These are phyloP conservation scores for Entomobrya multifasciata DNA, from an alignment of 2,888 invertebrate genomes.

Conservation along the genomic window DNA sequence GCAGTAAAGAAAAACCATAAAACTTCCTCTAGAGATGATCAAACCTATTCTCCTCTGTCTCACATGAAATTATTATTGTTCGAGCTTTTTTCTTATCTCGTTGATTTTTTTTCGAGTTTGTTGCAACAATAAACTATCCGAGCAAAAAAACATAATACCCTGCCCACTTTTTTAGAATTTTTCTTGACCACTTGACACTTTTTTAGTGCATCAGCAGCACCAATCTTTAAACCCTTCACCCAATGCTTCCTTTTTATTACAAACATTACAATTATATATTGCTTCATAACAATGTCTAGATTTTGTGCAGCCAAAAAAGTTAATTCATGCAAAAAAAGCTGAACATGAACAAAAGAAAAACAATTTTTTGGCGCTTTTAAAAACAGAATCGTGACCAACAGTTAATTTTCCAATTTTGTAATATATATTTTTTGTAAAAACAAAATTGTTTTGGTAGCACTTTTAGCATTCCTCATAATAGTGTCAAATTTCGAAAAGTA, in stretches of 20 bases:
- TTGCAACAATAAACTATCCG: too few relatives aligned
- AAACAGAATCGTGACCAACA: not conserved
- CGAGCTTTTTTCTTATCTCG: too few relatives aligned
- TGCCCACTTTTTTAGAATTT: not conserved
- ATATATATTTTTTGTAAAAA: not conserved
- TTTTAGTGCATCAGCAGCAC: not conserved
- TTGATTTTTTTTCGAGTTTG: too few relatives aligned
- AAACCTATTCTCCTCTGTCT: too few relatives aligned
- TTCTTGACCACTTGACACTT: constrained; percentile 31
- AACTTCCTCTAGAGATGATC: too few relatives aligned
- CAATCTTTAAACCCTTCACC: not conserved
- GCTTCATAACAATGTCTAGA: constrained; percentile 11
- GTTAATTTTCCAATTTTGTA: not conserved
- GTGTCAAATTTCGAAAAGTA: constrained; percentile 26
- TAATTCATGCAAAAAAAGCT: too few relatives aligned
- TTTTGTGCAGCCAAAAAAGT: too few relatives aligned
- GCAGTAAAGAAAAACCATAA: not conserved
- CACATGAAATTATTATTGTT: not conserved
- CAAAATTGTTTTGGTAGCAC: not conserved
- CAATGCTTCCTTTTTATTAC: constrained; percentile 10
- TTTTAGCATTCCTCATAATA: too few relatives aligned
- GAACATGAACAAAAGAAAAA: too few relatives aligned
- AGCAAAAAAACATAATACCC: too few relatives aligned
- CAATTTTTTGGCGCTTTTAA: not conserved
- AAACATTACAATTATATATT: too few relatives aligned